Evolutionary conservation across 2,888 invertebrate genomes (phyloP), one percentile per base, ranked within the genome.

Genomic region (Neria commutata): DNA sequence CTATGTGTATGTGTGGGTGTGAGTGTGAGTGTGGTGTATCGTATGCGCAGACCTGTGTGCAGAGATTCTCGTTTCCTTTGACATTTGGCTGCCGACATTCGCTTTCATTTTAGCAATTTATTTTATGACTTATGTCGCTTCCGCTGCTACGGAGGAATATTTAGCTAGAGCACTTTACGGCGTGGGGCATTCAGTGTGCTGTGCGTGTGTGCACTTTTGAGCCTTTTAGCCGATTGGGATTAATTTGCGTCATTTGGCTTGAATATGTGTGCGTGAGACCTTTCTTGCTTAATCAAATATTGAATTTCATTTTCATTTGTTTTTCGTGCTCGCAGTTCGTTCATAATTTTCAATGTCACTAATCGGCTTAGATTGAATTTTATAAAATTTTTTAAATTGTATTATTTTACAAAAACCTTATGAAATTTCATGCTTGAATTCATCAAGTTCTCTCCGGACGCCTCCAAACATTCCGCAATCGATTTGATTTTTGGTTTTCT

Each of bases 291-390:
- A n/a, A n/a, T n/a, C n/a, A n/a, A n/a, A n/a, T n/a, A n/a, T n/a
- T n/a, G n/a, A n/a, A 54, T 71, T 69, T 68, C 69, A 72, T 74
- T 66, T 68, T 72, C 70, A 72, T 74, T 74, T 72, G 70, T 72
- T 67, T 67, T 65, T 68, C 67, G 69, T 65, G 65, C 63, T 74
- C 61, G 52, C 61, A 54, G 67, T 67, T 62, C 58, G n/a, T 50
- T 45, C 17, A 29, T 56, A 60, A 62, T n/a, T n/a, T n/a, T n/a
- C n/a, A n/a, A n/a, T n/a, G n/a, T n/a, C n/a, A n/a, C n/a, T n/a
- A n/a, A n/a, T n/a, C n/a, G n/a, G n/a, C n/a, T n/a, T n/a, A n/a
- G n/a, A n/a, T n/a, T n/a, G n/a, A n/a, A n/a, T n/a, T n/a, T n/a
- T n/a, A n/a, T n/a, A n/a, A n/a, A n/a, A n/a, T n/a, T n/a, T n/a